Evolutionary conservation across 2,113 vertebrate species (phyloP), one percentile per base, ranked within the genome.

Genomic region (Catharus fuscescens): DNA sequence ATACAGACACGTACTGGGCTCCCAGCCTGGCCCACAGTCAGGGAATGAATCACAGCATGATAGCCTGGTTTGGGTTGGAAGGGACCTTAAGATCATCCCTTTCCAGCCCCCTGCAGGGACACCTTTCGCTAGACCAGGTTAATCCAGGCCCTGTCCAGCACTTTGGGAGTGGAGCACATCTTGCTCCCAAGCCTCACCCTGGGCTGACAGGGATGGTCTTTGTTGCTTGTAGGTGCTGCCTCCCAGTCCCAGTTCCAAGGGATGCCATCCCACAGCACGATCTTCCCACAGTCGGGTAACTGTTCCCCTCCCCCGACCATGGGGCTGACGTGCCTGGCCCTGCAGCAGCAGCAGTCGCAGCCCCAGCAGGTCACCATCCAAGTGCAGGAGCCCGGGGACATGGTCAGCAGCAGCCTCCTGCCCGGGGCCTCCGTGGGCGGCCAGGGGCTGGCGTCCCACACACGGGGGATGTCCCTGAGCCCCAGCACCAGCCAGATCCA

Each of bases 301-400:
- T 98, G 99, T 79, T 99, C 99, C 14, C 99, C 99, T 12, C 98
- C 99, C 50, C 98, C 98, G 17, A 87, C 12, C 79, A 80, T 99
- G 93, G 97, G 98, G 64, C 98, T 99, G 72, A 98, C 98, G 62
- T 96, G 98, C 90, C 73, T 99, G 97, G 97, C 98, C 89, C 95
- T 98, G 86, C 98, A 98, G 97, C 98, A 98, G 96, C 98, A 98
- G 96, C 98, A 98, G 91, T 62, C 94, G 12, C 98, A 97, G 93
- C 97, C 98, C 44, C 99, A 99, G 97, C 99, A 98, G 96, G 99
- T 99, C 97, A 99, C 99, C 86, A 99, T 99, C 97, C 99, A 99
- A 95, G 98, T 99, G 67, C 99, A 99, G 96, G 99, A 99, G 77
- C 98, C 99, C 3, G 84, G 97, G 2, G 99, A 99, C 87, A 97